Evolutionary conservation across 2,113 vertebrate species (phyloP), one percentile per base, ranked within the genome.

Genomic region (Chaenogobius annularis): DNA sequence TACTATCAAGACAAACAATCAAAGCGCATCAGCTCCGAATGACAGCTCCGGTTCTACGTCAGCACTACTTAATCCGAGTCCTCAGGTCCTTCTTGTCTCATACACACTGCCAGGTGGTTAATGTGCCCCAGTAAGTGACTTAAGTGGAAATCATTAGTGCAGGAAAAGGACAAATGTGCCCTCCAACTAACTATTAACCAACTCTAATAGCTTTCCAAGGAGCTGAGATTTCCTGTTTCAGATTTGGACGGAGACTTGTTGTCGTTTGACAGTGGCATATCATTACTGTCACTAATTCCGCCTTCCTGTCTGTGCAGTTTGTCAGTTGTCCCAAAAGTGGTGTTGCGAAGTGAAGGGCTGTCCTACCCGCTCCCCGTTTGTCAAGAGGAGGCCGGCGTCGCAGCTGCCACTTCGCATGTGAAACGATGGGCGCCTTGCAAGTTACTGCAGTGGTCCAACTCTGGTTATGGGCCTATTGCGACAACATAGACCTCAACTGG

Each of bases 1-100:
- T 46, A 46, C 12, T 46, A 1, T 46, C 10, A 26, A 26, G 55
- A 26, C 55, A 58, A 26, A 58, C 7, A 11, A n/a, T 13, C 14
- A 58, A 58, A 14, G 55, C 14, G 22, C 55, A 22, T 58, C 55
- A 26, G 55, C 55, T 58, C 12, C 55, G 26, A 58, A 26, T 58
- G 55, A 26, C 22, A 58, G 26, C 22, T 58, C 9, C 55, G 7
- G 55, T 14, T 58, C 22, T 58, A 26, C 55, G 55, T 58, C 55
- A 58, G 55, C 55, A 26, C 55, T 58, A 58, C 55, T 58, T 58
- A 58, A 58, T 58, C 55, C 55, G 11, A 58, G 55, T 58, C 55
- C 55, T 58, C 55, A 12, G 55, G 55, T 58, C 55, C 22, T 58
- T 22, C 55, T 26, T 58, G 22, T 26, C 55, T 26, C 55, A 26